Evolutionary conservation across 2,888 invertebrate genomes (phyloP).

Genomic region (Aphodius granarius): DNA sequence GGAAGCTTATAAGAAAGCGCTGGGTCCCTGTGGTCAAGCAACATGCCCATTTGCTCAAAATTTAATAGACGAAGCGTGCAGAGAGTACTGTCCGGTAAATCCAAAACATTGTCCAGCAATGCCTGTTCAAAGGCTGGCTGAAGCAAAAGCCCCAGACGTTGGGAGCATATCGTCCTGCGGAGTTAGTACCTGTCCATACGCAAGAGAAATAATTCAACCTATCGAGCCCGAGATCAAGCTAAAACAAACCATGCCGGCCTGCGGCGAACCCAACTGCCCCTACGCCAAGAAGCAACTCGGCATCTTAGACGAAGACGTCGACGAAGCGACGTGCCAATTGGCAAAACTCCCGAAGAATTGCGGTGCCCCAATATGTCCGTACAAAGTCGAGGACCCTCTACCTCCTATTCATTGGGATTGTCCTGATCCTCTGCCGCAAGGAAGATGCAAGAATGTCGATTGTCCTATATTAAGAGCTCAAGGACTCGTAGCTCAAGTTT

Average conservation of each 20-base stretch:
- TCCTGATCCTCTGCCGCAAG: constrained; percentile 51
- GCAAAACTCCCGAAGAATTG: constrained; percentile 36
- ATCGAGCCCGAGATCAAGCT: constrained; percentile 41
- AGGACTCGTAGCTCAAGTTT: constrained; percentile 38
- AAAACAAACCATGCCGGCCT: constrained; percentile 31
- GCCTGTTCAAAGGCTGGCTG: not conserved
- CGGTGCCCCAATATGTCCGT: constrained; percentile 44
- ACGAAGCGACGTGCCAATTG: constrained; percentile 24
- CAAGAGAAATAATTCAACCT: constrained; percentile 43
- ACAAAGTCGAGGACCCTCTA: constrained; percentile 38
- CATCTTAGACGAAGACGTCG: constrained; percentile 24
- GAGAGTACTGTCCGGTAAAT: constrained; percentile 36
- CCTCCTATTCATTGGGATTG: constrained; percentile 54
- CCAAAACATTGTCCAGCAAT: constrained; percentile 20
- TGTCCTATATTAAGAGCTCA: constrained; percentile 44
- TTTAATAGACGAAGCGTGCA: constrained; percentile 41
- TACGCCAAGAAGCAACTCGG: constrained; percentile 24
- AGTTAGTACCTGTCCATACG: constrained; percentile 45
- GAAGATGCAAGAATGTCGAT: constrained; percentile 47
- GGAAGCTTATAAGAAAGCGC: constrained; percentile 45
- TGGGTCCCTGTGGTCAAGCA: constrained; percentile 49
- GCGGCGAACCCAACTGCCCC: constrained; percentile 32
- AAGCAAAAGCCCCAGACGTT: constrained; percentile 23
- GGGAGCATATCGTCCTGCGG: constrained; percentile 43
- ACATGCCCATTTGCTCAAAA: constrained; percentile 48